Conservation (phyloP, 1,140 invertebrate species). For the Drosophila trapezifrons region DNA sequence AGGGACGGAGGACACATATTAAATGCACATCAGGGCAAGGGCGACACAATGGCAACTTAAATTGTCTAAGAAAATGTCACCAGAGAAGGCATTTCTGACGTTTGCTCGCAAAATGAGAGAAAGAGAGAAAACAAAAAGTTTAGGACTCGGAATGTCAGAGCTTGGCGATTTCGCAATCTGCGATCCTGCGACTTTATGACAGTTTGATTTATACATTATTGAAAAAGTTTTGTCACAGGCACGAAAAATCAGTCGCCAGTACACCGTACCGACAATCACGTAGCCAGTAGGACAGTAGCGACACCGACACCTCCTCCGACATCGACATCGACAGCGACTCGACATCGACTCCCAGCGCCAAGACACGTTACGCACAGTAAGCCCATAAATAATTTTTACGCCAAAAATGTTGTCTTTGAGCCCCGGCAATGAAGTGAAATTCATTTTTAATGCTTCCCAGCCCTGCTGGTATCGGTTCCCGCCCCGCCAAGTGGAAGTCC, state of each 20-base stretch:
- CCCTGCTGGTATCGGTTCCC: constrained; percentile 22
- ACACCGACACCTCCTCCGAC: constrained; percentile 17
- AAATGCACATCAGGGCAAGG: constrained; percentile 69
- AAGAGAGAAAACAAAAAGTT: constrained; percentile 37
- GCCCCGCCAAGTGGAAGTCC: neutral
- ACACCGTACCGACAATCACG: constrained; percentile 56
- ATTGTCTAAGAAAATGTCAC: constrained; percentile 67
- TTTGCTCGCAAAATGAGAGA: constrained; percentile 13
- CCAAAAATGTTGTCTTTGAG: constrained; percentile 51
- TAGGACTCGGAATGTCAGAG: constrained; percentile 4
- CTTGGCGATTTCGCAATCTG: constrained; percentile 55
- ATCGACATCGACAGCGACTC: neutral
- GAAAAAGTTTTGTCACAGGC: constrained; percentile 75
- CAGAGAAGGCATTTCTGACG: constrained; percentile 38
- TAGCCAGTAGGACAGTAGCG: constrained; percentile 41
- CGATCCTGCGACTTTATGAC: constrained; percentile 73
- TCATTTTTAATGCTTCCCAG: constrained; percentile 64
- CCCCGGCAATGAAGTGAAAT: constrained; percentile 62
- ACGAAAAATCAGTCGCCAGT: constrained; percentile 62
- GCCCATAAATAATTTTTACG: constrained; percentile 75
- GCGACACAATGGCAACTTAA: constrained; percentile 65
- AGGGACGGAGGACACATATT: constrained; percentile 49
- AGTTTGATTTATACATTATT: constrained; percentile 84
- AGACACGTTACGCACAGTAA: constrained; percentile 50
- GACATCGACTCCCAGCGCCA: constrained; percentile 11